Evolutionary conservation across 37 sponge, comb jelly and placozoan genomes (phyloP).

Genomic region (Amphimedon queenslandica): DNA sequence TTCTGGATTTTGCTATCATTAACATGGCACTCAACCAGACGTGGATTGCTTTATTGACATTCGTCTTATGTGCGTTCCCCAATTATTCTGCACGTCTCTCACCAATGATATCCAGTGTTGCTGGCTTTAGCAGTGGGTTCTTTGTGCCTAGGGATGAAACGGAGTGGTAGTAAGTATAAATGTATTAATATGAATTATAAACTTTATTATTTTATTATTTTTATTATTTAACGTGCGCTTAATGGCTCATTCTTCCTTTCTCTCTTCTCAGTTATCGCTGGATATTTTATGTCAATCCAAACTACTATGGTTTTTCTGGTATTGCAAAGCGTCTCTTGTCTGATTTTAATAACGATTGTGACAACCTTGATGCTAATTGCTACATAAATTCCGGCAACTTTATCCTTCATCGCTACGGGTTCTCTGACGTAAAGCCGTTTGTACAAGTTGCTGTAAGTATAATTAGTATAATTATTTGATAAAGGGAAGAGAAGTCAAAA

Average conservation of each 20-base stretch:
- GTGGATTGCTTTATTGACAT: constrained; percentile 77
- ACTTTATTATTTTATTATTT: not conserved
- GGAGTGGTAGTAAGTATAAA: constrained; percentile 37
- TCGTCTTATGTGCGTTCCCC: constrained; percentile 68
- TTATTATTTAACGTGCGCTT: not conserved
- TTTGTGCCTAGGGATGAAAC: constrained; percentile 62
- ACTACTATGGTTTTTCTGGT: constrained; percentile 83
- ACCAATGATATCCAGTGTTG: constrained; percentile 58
- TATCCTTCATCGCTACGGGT: constrained; percentile 54
- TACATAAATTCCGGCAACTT: constrained; percentile 48
- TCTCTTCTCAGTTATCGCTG: constrained; percentile 47
- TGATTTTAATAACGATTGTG: constrained; percentile 42
- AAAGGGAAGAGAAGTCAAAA: no score
- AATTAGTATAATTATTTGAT: no score
- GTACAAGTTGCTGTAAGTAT: constrained; percentile 50
- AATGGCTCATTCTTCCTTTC: not conserved
- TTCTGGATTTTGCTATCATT: constrained; percentile 48
- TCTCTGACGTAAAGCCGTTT: constrained; percentile 65
- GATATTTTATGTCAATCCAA: constrained; percentile 84
- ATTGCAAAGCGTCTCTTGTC: constrained; percentile 40
- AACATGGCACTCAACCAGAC: constrained; percentile 81
- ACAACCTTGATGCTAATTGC: constrained; percentile 60
- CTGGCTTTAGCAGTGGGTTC: constrained; percentile 92
- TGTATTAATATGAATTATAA: not conserved
- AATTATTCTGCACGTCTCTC: constrained; percentile 53